phyloP scores from a whole-genome alignment of 30 jellyfish, hydroid and myxozoan species.

The Cassiopea xamachana region DNA sequence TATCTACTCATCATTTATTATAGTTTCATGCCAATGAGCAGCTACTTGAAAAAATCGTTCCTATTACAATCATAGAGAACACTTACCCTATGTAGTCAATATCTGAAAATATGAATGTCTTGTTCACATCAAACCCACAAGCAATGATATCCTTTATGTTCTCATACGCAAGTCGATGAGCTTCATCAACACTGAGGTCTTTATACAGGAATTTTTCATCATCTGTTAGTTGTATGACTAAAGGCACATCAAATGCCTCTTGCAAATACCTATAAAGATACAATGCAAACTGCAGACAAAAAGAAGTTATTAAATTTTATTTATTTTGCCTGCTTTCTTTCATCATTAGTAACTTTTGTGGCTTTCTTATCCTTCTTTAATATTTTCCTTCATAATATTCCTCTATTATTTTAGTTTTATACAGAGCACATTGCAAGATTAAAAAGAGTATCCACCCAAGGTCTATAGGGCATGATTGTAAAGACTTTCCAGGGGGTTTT shows the following conservation, averaged over 20 bases:
- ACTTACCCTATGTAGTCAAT: conserved; percentile 96
- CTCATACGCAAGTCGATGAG: conserved; percentile 89
- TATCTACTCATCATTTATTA: too few species aligned
- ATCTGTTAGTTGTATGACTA: conserved; percentile 97
- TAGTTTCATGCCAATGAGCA: neutral
- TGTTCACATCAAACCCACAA: conserved; percentile 97
- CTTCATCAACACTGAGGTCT: conserved; percentile 92
- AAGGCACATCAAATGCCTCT: conserved; percentile 98
- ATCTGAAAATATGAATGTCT: conserved; percentile 96
- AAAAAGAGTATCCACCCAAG: too few species aligned
- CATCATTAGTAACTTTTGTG: too few species aligned
- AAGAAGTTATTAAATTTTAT: neutral
- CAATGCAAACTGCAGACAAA: neutral
- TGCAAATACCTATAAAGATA: conserved; percentile 85
- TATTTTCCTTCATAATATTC: too few species aligned
- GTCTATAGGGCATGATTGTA: too few species aligned
- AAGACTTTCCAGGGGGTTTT: too few species aligned
- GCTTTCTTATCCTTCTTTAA: too few species aligned
- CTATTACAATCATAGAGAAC: neutral
- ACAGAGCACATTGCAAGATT: too few species aligned
- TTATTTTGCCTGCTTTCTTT: neutral
- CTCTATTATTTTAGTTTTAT: too few species aligned
- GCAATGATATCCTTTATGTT: conserved; percentile 97
- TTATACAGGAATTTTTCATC: conserved; percentile 97
- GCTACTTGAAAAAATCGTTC: too few species aligned